phyloP scores from a whole-genome alignment of 2,888 invertebrate genomes.

The Yponomeuta sedellus region DNA sequence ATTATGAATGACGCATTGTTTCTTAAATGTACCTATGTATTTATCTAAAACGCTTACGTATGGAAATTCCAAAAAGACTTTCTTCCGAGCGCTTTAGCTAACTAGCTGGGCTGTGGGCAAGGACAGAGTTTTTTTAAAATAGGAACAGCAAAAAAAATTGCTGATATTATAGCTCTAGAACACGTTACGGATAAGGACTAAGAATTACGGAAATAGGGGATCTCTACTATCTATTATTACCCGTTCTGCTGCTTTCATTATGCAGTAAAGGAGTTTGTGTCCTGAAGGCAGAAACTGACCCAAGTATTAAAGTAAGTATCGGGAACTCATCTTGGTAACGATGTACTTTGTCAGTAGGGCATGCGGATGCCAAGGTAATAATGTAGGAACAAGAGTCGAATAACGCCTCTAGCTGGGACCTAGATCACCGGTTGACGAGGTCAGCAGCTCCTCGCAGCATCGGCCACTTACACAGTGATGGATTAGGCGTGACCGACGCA shows the following conservation, averaged over 20 bases:
- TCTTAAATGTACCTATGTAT: no score
- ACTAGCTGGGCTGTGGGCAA: no score
- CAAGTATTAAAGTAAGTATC: background rate
- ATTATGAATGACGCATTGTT: no score
- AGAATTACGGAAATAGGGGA: no score
- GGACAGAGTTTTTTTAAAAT: no score
- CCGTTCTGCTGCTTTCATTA: background rate
- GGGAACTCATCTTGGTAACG: slow-evolving; percentile 4
- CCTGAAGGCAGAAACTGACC: background rate
- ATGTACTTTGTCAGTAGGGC: slow-evolving; percentile 13
- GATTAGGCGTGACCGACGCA: slow-evolving; percentile 37
- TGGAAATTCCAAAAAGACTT: no score
- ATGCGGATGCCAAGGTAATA: slow-evolving; percentile 23
- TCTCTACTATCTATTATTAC: no score
- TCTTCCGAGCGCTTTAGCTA: no score
- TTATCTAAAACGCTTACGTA: no score
- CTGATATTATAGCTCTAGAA: no score
- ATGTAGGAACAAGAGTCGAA: slow-evolving; percentile 23
- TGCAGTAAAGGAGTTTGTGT: background rate
- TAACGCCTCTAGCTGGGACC: slow-evolving; percentile 19
- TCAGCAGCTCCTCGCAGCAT: slow-evolving; percentile 8
- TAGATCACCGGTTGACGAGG: slow-evolving; percentile 7
- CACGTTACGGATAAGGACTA: no score
- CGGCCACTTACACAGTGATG: slow-evolving; percentile 41
- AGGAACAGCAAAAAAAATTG: no score